Base-by-base conservation (phyloP, 2,797 vertebrate species). In the Caiman crocodilus region DNA sequence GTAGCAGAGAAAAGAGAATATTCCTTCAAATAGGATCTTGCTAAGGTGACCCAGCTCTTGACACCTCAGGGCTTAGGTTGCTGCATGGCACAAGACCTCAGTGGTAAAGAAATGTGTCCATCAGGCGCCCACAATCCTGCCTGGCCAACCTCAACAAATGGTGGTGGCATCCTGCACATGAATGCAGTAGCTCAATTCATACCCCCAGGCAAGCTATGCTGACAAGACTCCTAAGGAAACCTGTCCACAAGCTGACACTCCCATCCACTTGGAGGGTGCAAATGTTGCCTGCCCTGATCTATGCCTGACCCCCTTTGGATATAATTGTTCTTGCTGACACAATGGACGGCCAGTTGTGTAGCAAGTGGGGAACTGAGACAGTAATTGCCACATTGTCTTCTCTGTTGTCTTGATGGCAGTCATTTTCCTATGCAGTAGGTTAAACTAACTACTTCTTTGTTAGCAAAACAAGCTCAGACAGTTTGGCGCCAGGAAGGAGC, bases 361-460 rank as follows among this genome's bases (percentile, higher is more conserved):
- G 58, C 63, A 76, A 50, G 42, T 50, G 10, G 18, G 67, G 67
- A 76, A 20, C 5, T 73, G 56, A 58, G 60, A 6, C 85, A 20
- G 60, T 58, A n/a, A 0, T 32, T 75, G 28, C 26, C 77, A 13
- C 79, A 28, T 65, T 85, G 85, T 90, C 67, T 78, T 75, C 64
- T 74, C 35, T 79, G 9, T 30, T 23, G 76, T 58, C 67, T 71
- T 7, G 10, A 35, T 65, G 58, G 79, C 23, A 80, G 7, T 11
- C 90, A 6, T 96, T 95, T 93, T 84, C 75, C 89, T 92, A 78
- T 2, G 4, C 90, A 65, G 82, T 56, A 89, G 86, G 82, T 75
- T 30, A 57, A 88, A 16, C 14, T 60, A 92, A 25, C 74, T 78
- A 42, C 30, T 61, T 23, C 82, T 93, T 79, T 94, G 85, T 5